Percentiles rank a stretch among this genome's conserved stretches.
Evolutionary conservation across 2,113 vertebrate genomes (phyloP).

Genomic region (Mesoclemmys tuberculata): DNA sequence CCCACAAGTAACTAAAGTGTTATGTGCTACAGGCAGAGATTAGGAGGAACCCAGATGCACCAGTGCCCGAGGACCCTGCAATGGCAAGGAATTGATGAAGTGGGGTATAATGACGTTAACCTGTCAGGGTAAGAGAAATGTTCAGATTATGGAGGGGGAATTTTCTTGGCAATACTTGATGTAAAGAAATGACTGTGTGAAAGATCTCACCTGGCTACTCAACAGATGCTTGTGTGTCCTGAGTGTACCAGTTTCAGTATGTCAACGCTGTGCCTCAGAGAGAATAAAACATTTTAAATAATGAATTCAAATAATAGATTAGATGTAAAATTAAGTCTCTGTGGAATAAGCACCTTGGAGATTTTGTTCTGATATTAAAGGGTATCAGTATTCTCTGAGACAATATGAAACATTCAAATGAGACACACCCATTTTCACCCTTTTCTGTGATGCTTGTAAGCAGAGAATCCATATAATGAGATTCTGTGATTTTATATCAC

Average conservation of each 20-base stretch:
- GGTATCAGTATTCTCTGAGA: neutral
- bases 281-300: neutral
- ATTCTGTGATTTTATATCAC: neutral
- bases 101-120: neutral
- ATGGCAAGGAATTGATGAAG: neutral
- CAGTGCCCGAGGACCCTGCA: neutral
- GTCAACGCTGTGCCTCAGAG: neutral
- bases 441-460: neutral
- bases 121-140: neutral
- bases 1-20: neutral
- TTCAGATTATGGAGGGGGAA: neutral
- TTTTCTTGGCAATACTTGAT: neutral
- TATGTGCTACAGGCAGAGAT: neutral
- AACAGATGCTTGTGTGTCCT: neutral
- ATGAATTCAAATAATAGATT: neutral
- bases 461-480: neutral
- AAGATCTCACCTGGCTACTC: rapidly evolving
- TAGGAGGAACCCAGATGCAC: neutral
- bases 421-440: neutral
- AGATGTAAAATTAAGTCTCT: neutral
- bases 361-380: neutral
- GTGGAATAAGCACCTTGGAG: neutral
- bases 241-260: neutral
- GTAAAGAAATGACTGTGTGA: rapidly evolving
- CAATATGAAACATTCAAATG: neutral